Evolutionary conservation across 2,888 invertebrate species (phyloP), one percentile per base, ranked within the genome.

Genomic region (Bhutanitis thaidina): DNA sequence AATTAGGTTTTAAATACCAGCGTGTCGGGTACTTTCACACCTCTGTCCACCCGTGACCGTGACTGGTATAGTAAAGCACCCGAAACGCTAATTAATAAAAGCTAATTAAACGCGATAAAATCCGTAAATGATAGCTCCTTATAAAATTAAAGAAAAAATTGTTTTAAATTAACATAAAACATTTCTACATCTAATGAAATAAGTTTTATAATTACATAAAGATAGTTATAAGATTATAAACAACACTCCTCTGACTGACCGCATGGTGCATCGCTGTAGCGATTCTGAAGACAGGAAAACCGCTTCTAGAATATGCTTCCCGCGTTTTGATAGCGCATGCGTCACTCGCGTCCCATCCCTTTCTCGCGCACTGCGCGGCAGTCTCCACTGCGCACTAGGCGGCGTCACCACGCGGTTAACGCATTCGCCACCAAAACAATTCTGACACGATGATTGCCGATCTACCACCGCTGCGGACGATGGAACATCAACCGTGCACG

Each of bases 301-400:
- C 64, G 67, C 69, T 82, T 86, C 83, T 85, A 85, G 84, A 82
- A 81, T 64, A 62, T 65, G 60, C 72, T 87, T 83, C 86, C 84
- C 84, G 84, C 85, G 77, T 77, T 77, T 67, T 62, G 58, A 62
- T 54, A 45, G 77, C 88, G 87, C 88, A 86, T 86, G 87, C 87
- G 86, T 70, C 54, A 40, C 12, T 60, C 50, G 56, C 58, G 51
- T 63, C 66, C 71, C 69, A 66, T 81, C 79, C 76, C 74, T 77
- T 71, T 77, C 74, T 61, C 64, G 66, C 74, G 70, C 71, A 75
- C 68, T 80, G 79, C 85, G 82, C 82, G 80, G 74, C 83, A 82
- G 85, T 82, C 72, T 67, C 60, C 63, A 73, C 58, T 75, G 80
- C 80, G 82, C 82, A 77, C 58, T 74, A 74, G 67, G 66, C 58